Percentiles rank a stretch among this genome's conserved stretches.
phyloP scores from a whole-genome alignment of 2,888 invertebrate genomes.

The Epiblema foenella region DNA sequence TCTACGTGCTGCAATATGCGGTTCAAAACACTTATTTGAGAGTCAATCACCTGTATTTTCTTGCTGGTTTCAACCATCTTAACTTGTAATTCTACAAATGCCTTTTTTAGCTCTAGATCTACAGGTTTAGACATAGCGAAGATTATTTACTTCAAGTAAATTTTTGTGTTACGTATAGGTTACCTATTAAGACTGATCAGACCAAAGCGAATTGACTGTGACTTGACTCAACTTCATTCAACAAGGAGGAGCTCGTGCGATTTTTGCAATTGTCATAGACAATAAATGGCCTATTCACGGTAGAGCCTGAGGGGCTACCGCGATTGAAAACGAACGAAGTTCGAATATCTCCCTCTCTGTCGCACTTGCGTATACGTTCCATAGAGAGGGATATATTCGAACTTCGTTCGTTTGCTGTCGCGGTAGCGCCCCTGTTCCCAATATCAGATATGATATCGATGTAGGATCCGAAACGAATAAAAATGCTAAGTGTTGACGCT shows the following conservation, averaged over 20 bases:
- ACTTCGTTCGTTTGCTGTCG: too few species aligned
- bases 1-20: slow-evolving; percentile 88
- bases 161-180: slow-evolving; percentile 1
- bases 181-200: background rate
- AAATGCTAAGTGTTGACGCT: too few species aligned
- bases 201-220: background rate
- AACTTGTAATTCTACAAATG: slow-evolving; percentile 91
- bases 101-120: slow-evolving; percentile 87
- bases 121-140: slow-evolving; percentile 76
- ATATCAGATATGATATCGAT: too few species aligned
- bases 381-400: too few species aligned
- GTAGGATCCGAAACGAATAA: too few species aligned
- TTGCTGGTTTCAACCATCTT: slow-evolving; percentile 93
- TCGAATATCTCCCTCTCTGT: too few species aligned
- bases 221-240: background rate
- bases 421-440: too few species aligned
- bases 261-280: slow-evolving; percentile 34
- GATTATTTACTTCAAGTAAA: background rate
- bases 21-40: slow-evolving; percentile 89
- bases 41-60: slow-evolving; percentile 91
- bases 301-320: too few species aligned
- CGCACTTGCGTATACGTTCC: too few species aligned
- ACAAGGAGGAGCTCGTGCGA: too few species aligned
- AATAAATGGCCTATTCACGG: slow-evolving; percentile 10
- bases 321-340: too few species aligned